Base-by-base conservation (phyloP, 2,797 vertebrate genomes). In the Anolis apletophallus region DNA sequence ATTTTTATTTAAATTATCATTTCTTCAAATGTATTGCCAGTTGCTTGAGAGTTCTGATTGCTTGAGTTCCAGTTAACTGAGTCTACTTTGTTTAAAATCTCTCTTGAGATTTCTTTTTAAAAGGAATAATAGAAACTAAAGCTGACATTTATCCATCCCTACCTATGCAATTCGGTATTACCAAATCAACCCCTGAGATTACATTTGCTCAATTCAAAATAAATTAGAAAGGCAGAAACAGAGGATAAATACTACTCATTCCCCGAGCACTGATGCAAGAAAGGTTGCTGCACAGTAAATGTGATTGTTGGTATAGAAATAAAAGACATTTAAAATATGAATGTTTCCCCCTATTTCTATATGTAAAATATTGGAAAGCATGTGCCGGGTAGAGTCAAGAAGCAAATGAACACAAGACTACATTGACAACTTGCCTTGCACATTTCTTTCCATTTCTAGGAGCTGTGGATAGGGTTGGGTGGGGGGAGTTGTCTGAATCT, bases 371-470 rank as follows among this genome's bases (percentile, higher is more conserved):
- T 55, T 64, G 23, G 46, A 64, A 23, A 10, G 12, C 26, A 67
- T 32, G 11, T 67, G 59, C 17, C 16, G 40, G 1, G 11, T 19
- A 73, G 71, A 50, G 5, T 34, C 80, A 79, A 9, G 61, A 64
- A 64, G 2, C 61, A 64, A 64, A 29, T 3, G 29, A 29, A 29
- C 16, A 6, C 14, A 73, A 36, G 23, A 73, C 7, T 40, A 67
- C 16, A n/a, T 59, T 52, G 16, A 52, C 36, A 50, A 10, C 40
- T 75, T 80, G 46, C 46, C 17, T 32, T 16, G 29, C 29, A 6
- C 26, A 64, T 29, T 68, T 68, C 74, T 26, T 71, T 83, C 64
- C 75, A 59, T 83, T 86, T 81, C 80, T 83, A 86, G 32, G 57
- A 88, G 89, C 87, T n/a, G 61, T 50, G 21, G 8, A 34, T 40